Base-by-base conservation (phyloP, 2,888 invertebrate species). In the Magallana nippona region DNA sequence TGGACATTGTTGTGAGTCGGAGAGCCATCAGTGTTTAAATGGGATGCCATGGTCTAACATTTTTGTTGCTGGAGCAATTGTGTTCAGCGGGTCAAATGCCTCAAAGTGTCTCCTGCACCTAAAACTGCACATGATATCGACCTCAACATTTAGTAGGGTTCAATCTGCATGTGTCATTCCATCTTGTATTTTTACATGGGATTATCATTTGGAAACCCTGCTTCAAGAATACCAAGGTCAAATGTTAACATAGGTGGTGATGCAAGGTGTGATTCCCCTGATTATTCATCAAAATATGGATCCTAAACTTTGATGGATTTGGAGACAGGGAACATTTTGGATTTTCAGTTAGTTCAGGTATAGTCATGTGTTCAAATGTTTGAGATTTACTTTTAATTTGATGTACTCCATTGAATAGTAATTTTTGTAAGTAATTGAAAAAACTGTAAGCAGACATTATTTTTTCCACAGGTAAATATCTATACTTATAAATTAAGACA, bases 231-330 rank as follows among this genome's bases (percentile, higher is more conserved):
- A 5, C 60, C n/a, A 60, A 27, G 3, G 60, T 32, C 15, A 10
- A 81, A n/a, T 15, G 15, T 19, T 27, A 10, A 13, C 32, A 1
- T 81, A 1, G 82, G 55, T 11, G 78, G 82, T 71, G 82, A 83
- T 80, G 71, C 77, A 2, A 19, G 81, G 1, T 81, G 81, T 19
- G 81, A 83, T 55, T 83, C 83, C 32, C 83, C 81, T 0, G 83
- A 77, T 2, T 83, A 58, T 32, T 58, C 80, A n/a, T 80, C 83
- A 13, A 83, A 83, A 44, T 81, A 32, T 58, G 57, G 83, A 1
- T 56, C 56, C 1, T 83, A 83, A 10, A 55, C 79, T 13, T 1
- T 71, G 19, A 80, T 78, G 78, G 78, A 78, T 10, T 19, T 78
- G 0, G 55, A 32, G 8, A 44, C n/a, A 15, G 19, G 19, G 8